Conservation (phyloP, 2,113 vertebrate genomes). For the Empidonax traillii region DNA sequence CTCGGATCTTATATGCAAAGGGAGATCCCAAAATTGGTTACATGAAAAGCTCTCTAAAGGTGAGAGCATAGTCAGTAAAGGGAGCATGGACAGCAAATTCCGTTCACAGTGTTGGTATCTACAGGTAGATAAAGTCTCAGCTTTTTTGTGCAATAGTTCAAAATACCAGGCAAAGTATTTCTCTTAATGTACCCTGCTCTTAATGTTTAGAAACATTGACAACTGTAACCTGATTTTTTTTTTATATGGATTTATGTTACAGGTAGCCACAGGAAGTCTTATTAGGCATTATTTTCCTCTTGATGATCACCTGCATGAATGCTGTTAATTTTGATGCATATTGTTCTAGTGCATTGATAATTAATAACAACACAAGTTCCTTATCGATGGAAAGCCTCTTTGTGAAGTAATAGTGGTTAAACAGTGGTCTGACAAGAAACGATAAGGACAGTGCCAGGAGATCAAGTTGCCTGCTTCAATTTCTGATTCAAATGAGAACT, state of each 20-base stretch:
- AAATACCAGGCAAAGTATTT: not conserved
- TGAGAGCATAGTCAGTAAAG: not conserved
- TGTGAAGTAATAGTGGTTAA: conserved; percentile 12
- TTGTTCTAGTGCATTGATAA: not conserved
- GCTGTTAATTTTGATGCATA: not conserved
- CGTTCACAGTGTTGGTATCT: not conserved
- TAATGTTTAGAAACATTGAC: not conserved
- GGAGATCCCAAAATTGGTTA: not conserved
- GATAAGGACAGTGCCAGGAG: conserved; percentile 29
- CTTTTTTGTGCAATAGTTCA: not conserved
- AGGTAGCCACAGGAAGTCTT: not conserved
- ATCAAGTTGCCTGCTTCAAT: conserved; percentile 22
- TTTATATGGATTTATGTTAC: not conserved
- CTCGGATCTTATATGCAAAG: not conserved
- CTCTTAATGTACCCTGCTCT: not conserved
- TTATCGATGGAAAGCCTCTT: not conserved
- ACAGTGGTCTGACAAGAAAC: not conserved
- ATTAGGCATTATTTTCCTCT: not conserved
- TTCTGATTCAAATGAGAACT: conserved; percentile 33
- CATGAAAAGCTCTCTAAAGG: not conserved
- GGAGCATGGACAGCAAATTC: not conserved
- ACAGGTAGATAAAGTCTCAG: not conserved
- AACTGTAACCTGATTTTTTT: not conserved
- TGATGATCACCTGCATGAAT: not conserved
- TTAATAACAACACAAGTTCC: not conserved